A percentile compares a stretch with the other conserved stretches of the same genome.
These are phyloP conservation scores for Rhabdornis inornatus DNA, from an alignment of 2,113 vertebrate genomes.

Conservation along the genomic window DNA sequence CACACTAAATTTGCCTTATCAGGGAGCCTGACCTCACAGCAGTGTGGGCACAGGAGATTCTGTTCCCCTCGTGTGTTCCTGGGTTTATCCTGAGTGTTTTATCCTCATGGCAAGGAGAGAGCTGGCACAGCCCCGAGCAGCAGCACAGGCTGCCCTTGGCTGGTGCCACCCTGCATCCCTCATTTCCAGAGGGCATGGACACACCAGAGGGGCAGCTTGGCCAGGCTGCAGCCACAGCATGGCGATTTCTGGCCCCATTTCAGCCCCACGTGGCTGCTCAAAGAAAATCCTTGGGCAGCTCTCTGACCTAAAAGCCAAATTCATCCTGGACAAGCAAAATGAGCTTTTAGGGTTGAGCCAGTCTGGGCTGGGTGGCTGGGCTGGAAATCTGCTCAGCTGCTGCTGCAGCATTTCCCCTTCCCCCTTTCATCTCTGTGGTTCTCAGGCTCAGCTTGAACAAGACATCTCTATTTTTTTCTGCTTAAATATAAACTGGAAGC, in stretches of 20 bases:
- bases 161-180: background rate
- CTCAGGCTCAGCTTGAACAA: background rate
- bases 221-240: fast-evolving
- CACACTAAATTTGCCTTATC: background rate
- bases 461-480: background rate
- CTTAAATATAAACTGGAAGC: background rate
- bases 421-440: background rate
- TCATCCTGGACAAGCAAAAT: background rate
- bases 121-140: background rate
- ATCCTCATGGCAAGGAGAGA: fast-evolving
- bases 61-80: background rate
- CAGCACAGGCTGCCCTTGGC: background rate
- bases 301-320: background rate
- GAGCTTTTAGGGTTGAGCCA: background rate
- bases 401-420: background rate
- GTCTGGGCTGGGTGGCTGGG: background rate
- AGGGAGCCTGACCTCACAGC: background rate
- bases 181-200: background rate
- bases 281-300: background rate
- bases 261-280: background rate
- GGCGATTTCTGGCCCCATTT: background rate
- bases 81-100: background rate
- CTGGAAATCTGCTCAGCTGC: background rate
- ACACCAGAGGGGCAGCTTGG: background rate
- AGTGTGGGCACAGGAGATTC: fast-evolving